Evolutionary conservation across 1,140 invertebrate genomes (phyloP).

Genomic region (Mercenaria mercenaria): DNA sequence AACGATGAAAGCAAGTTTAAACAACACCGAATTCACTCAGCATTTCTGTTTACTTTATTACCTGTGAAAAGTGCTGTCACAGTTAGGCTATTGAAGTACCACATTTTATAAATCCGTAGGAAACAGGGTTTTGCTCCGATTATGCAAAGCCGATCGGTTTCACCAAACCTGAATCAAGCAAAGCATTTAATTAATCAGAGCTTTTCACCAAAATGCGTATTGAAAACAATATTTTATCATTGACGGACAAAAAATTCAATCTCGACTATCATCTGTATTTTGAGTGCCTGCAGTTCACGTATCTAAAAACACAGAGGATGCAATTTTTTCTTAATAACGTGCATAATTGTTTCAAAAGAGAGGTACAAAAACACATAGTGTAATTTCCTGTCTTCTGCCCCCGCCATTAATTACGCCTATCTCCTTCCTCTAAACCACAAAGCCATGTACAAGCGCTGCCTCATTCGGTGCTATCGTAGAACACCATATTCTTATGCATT

Average conservation of each 20-base stretch:
- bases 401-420: conserved; percentile 1
- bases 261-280: neutral
- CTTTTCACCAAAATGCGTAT: neutral
- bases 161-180: neutral
- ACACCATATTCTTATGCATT: neutral
- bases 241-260: neutral
- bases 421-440: neutral
- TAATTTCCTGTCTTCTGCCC: conserved; percentile 6
- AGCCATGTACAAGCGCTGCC: neutral
- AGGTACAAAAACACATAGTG: neutral
- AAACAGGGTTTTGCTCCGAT: neutral
- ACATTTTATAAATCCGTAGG: neutral
- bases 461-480: neutral
- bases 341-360: neutral
- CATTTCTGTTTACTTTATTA: neutral
- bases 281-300: neutral
- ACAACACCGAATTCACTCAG: neutral
- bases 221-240: neutral
- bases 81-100: neutral
- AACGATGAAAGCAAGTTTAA: neutral
- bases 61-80: neutral
- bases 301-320: neutral
- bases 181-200: neutral
- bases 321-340: neutral
- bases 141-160: neutral